These are phyloP conservation scores for Holacanthella duospinosa DNA, from an alignment of 2,888 invertebrate species.

Conservation along the genomic window DNA sequence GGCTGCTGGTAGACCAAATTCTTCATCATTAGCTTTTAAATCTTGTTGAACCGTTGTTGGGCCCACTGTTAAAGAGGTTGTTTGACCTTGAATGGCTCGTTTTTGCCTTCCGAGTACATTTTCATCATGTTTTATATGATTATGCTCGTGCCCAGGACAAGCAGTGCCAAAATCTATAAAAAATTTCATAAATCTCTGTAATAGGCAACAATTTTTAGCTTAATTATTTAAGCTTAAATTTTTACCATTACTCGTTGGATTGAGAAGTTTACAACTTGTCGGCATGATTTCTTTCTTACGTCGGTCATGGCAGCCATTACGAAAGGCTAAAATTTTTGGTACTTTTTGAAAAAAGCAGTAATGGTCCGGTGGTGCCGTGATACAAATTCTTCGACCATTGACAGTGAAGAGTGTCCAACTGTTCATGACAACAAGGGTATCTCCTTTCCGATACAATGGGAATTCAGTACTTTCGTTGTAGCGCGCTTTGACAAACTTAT, in stretches of 20 bases:
- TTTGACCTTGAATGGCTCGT: neutral
- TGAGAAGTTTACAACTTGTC: neutral
- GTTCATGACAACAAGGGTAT: neutral
- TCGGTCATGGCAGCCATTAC: neutral
- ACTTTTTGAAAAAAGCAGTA: neutral
- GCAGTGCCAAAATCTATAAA: neutral
- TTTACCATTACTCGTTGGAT: no score
- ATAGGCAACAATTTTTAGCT: no score
- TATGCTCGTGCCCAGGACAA: no score
- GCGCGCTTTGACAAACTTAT: neutral
- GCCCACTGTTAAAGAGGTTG: neutral
- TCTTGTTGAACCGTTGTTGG: neutral
- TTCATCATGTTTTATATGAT: no score
- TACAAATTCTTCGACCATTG: neutral
- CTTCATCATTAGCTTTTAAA: neutral
- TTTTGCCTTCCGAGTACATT: neutral
- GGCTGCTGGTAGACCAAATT: neutral
- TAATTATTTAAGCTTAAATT: no score
- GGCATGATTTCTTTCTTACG: neutral
- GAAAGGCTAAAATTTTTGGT: neutral
- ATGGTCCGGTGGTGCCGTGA: neutral
- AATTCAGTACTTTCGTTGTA: neutral
- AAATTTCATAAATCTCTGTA: no score
- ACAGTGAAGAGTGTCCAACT: neutral
- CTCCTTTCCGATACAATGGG: neutral